phyloP scores from a whole-genome alignment of 2,797 vertebrate genomes.

The Manis pentadactyla region DNA sequence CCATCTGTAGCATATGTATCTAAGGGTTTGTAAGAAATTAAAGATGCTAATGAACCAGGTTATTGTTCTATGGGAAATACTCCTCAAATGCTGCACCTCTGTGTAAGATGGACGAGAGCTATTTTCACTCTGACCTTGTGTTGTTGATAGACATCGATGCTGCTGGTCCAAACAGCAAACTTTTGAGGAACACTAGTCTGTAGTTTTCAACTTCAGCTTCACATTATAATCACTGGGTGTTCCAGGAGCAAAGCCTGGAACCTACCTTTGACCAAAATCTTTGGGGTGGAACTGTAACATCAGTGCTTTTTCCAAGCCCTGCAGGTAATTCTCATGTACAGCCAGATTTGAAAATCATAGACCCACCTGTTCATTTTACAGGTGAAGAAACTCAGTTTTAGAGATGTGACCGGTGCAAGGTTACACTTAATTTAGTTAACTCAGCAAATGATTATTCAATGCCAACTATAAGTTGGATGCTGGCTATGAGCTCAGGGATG shows the following conservation, averaged over 20 bases:
- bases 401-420: neutral
- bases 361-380: neutral
- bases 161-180: neutral
- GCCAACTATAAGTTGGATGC: neutral
- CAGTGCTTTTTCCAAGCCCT: neutral
- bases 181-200: neutral
- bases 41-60: neutral
- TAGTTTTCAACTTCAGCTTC: slow-evolving; percentile 10
- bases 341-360: neutral
- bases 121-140: slow-evolving; percentile 17
- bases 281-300: neutral
- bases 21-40: slow-evolving; percentile 17
- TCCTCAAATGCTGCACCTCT: neutral
- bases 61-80: neutral
- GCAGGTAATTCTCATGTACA: too few relatives aligned
- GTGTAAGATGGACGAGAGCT: neutral
- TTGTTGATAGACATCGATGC: neutral
- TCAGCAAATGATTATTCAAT: neutral
- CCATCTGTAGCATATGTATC: neutral
- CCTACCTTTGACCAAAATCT: neutral
- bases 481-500: neutral
- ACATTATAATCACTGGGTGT: neutral
- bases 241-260: neutral
- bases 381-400: neutral
- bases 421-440: neutral